Conservation (phyloP, 1,140 invertebrate genomes). For the Diorhabda sublineata region DNA sequence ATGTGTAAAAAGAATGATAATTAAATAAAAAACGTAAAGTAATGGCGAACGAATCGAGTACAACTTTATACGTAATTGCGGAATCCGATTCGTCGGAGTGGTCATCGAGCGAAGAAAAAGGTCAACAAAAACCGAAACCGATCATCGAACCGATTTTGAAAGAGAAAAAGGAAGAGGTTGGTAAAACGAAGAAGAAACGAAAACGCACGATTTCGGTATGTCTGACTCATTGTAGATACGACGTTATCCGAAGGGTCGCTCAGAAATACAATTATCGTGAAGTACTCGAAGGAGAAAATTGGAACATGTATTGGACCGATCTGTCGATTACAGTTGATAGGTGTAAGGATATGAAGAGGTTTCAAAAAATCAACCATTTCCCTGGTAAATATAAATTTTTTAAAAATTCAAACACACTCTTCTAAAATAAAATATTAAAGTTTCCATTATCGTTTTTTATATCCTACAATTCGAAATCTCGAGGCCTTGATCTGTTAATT, state of each 20-base stretch:
- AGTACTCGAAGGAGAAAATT: slow-evolving; percentile 73
- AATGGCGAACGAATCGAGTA: slow-evolving; percentile 33
- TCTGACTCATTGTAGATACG: slow-evolving; percentile 69
- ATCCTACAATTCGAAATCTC: too few relatives aligned
- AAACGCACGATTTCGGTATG: slow-evolving; percentile 55
- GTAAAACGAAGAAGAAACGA: slow-evolving; percentile 30
- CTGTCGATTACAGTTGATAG: slow-evolving; percentile 74
- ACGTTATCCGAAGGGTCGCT: slow-evolving; percentile 66
- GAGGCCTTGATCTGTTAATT: too few relatives aligned
- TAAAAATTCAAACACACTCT: not conserved
- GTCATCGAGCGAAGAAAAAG: slow-evolving; percentile 27
- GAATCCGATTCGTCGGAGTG: slow-evolving; percentile 32
- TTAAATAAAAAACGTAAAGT: slow-evolving; percentile 1
- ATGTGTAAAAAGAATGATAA: slow-evolving; percentile 12
- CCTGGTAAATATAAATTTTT: slow-evolving; percentile 46
- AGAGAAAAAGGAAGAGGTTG: slow-evolving; percentile 11
- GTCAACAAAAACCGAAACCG: slow-evolving; percentile 6
- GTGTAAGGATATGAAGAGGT: slow-evolving; percentile 85
- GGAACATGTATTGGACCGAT: slow-evolving; percentile 90
- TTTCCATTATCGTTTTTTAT: too few relatives aligned
- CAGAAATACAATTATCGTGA: slow-evolving; percentile 73
- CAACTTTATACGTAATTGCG: slow-evolving; percentile 29
- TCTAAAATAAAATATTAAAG: too few relatives aligned
- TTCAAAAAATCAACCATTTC: slow-evolving; percentile 87
- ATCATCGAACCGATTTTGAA: not conserved